phyloP scores from a whole-genome alignment of 2,888 invertebrate species.

The Dioctria rufipes region DNA sequence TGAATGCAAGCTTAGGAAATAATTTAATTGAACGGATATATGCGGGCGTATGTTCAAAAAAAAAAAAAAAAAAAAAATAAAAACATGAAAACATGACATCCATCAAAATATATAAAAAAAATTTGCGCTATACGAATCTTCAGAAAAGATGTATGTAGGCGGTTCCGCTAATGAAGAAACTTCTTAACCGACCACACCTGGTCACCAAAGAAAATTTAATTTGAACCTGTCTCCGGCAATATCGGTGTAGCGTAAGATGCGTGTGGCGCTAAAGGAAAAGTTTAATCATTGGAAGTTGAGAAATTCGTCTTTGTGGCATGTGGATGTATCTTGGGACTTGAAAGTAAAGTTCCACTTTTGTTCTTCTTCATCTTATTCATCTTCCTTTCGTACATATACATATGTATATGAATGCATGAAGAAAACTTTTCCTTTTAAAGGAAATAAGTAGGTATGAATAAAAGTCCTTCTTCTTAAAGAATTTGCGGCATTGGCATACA shows the following conservation, averaged over 20 bases:
- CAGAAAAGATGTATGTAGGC: too few species aligned
- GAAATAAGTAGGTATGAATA: slow-evolving; percentile 28
- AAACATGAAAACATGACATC: too few species aligned
- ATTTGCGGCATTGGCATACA: not conserved
- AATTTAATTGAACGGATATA: too few species aligned
- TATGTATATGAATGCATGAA: not conserved
- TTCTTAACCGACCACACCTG: slow-evolving; percentile 54
- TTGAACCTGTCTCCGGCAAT: slow-evolving; percentile 46
- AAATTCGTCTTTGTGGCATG: slow-evolving; percentile 6
- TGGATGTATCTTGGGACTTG: slow-evolving; percentile 22
- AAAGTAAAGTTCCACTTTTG: slow-evolving; percentile 9
- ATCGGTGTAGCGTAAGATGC: slow-evolving; percentile 1
- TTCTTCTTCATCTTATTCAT: too few species aligned
- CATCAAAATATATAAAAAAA: too few species aligned
- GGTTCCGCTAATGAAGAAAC: slow-evolving; percentile 13
- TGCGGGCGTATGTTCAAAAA: too few species aligned
- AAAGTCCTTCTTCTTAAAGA: not conserved
- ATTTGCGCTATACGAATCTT: too few species aligned
- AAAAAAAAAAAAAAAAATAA: too few species aligned
- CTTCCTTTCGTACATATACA: too few species aligned
- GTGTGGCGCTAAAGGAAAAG: slow-evolving; percentile 47
- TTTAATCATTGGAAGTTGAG: slow-evolving; percentile 52
- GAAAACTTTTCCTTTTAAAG: slow-evolving; percentile 8
- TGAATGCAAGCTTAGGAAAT: too few species aligned
- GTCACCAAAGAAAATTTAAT: slow-evolving; percentile 55